phyloP scores from a whole-genome alignment of 2,797 vertebrate genomes.

The Chloroceryle inda region DNA sequence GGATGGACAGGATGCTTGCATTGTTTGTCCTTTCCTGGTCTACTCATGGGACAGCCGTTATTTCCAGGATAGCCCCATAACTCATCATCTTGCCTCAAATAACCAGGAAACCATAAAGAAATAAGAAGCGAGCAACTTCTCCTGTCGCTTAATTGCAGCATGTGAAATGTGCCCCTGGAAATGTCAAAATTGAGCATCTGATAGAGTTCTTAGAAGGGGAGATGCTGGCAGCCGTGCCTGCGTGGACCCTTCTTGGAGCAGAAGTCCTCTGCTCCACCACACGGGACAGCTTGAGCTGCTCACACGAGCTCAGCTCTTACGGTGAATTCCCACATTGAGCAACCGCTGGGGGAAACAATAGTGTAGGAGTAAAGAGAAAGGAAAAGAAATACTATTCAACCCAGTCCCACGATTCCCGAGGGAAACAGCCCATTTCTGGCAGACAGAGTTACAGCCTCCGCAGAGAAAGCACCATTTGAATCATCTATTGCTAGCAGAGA shows the following conservation, averaged over 20 bases:
- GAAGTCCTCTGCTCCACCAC: neutral
- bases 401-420: neutral
- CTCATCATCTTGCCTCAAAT: conserved; percentile 41
- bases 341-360: neutral
- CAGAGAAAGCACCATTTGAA: neutral
- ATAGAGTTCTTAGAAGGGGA: neutral
- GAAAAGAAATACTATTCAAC: conserved; percentile 17
- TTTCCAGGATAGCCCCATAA: conserved; percentile 52
- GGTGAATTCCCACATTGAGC: conserved; percentile 33
- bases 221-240: neutral
- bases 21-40: conserved; percentile 64
- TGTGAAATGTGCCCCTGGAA: neutral
- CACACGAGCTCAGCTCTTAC: neutral
- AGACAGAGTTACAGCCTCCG: rapidly evolving
- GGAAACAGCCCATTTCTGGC: neutral
- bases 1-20: conserved; percentile 48
- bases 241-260: neutral
- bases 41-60: conserved; percentile 29
- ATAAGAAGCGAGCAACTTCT: neutral
- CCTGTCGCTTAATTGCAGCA: rapidly evolving
- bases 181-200: neutral
- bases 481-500: neutral
- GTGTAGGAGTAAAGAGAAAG: conserved; percentile 28
- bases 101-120: conserved; percentile 12
- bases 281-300: rapidly evolving